Evolutionary conservation across 1,140 invertebrate genomes (phyloP), one percentile per base, ranked within the genome.

Genomic region (Epicauta chinensis): DNA sequence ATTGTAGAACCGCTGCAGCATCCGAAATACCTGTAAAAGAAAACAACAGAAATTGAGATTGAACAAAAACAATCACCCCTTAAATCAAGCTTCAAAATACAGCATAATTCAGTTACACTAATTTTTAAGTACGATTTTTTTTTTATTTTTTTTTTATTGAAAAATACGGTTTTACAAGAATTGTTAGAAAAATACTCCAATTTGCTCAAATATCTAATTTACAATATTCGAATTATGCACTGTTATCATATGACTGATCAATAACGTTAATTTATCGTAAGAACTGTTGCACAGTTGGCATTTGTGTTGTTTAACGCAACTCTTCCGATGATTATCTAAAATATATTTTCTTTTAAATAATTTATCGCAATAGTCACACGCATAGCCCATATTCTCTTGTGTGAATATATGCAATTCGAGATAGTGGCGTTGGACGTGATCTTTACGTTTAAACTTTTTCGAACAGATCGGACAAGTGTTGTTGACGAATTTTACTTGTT

Each of bases 401-500:
- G 32, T 32, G 34, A 59, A 49, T 38, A 49, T 17, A 36, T 65
- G 63, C 31, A 62, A 30, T 38, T 62, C 63, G 15, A 63, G 32
- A 35, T 56, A 63, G 41, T 77, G 74, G 1, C 69, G 61, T 36
- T 71, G 69, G 7, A 75, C 64, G 44, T 73, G 68, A 51, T 73
- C 73, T 45, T 69, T 71, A 52, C 72, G 58, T 56, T 73, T 74
- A 53, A 71, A 72, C 10, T 63, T 62, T 51, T 69, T 68, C 9
- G 53, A 48, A 49, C 74, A 77, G 31, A 67, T 55, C 5, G 64
- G 64, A 45, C 74, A 77, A 36, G 7, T 7, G 23, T 23, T 23
- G 23, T 23, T 23, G 23, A 23, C 23, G 23, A 23, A 23, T 23
- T 23, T 23, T 23, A 23, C 23, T 37, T 14, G 45, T 47, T 47